Base-by-base conservation (phyloP, 2,113 vertebrate species). In the Coptodon bakossiorum region DNA sequence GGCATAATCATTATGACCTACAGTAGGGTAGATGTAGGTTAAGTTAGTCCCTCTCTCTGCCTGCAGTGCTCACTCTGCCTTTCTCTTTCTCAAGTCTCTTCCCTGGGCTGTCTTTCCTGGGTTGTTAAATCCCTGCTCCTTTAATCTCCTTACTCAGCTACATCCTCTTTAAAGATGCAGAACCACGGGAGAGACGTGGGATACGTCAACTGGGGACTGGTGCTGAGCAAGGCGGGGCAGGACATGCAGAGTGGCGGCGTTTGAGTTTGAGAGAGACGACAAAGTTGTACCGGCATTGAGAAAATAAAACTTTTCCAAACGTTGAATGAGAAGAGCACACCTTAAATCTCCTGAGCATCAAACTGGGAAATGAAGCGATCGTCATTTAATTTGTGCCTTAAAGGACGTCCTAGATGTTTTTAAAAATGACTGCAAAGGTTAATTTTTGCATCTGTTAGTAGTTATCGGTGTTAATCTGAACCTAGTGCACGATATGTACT, bases 81-180 rank as follows among this genome's bases (percentile, higher is more conserved):
- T 57, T 93, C 93, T 94, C 90, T 92, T 83, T 86, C 93, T 92
- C 80, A 89, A 90, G 88, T 80, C 91, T 89, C 81, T 94, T 96
- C 90, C 87, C 92, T 71, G 94, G 94, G 94, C 88, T 92, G 91
- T 93, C 93, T 91, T 95, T 95, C 85, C 94, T 88, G 93, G 85
- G 90, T 96, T 96, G 91, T 96, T 96, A 97, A 98, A 97, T 96
- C 93, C 95, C 95, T 93, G 96, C 95, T 93, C 91, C 95, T 97
- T 96, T 97, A 97, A 97, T 97, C 96, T 96, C 91, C 94, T 97
- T 94, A 95, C 91, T 95, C 94, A 94, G 92, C 96, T 97, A 93
- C 95, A 97, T 95, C 94, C 95, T 97, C 95, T 97, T 97, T 97
- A 96, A 97, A 97, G 96, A 98, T 95, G 95, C 96, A 97, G 93